phyloP scores from a whole-genome alignment of 1,140 invertebrate species.

The Hestina assimilis region DNA sequence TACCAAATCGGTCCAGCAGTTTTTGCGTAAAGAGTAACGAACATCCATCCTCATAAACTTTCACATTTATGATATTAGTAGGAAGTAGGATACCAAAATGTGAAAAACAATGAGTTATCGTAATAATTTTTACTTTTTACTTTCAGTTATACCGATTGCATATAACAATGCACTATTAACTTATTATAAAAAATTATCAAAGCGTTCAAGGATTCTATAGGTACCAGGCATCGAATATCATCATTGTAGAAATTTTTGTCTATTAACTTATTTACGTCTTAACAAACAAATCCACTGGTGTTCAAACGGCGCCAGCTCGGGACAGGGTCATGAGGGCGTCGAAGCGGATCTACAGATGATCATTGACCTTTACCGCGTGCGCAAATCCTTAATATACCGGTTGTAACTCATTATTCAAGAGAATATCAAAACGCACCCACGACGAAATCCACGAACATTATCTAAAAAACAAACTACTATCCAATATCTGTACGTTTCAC shows the following conservation, averaged over 20 bases:
- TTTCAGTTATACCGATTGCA: too few species aligned
- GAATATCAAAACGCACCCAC: conserved; percentile 13
- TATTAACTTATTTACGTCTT: not conserved
- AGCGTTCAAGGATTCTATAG: too few species aligned
- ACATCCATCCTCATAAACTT: too few species aligned
- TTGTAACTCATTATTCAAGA: conserved; percentile 62
- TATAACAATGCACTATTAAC: too few species aligned
- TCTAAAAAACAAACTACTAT: conserved; percentile 1
- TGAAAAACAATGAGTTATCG: too few species aligned
- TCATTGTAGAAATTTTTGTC: not conserved
- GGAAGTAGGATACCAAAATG: too few species aligned
- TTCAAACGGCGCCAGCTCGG: conserved; percentile 48
- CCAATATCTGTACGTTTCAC: conserved; percentile 9
- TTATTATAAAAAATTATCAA: too few species aligned
- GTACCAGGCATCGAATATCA: not conserved
- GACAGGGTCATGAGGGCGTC: conserved; percentile 73
- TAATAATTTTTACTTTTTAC: too few species aligned
- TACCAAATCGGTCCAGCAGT: too few species aligned
- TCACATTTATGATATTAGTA: too few species aligned
- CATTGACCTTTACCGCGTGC: conserved; percentile 74
- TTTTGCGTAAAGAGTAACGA: too few species aligned
- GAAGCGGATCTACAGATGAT: conserved; percentile 77
- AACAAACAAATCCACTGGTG: conserved; percentile 24
- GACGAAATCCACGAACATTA: conserved; percentile 3
- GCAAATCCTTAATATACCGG: conserved; percentile 60